These are phyloP conservation scores for Euwallacea similis DNA, from an alignment of 1,140 invertebrate genomes.

Conservation along the genomic window DNA sequence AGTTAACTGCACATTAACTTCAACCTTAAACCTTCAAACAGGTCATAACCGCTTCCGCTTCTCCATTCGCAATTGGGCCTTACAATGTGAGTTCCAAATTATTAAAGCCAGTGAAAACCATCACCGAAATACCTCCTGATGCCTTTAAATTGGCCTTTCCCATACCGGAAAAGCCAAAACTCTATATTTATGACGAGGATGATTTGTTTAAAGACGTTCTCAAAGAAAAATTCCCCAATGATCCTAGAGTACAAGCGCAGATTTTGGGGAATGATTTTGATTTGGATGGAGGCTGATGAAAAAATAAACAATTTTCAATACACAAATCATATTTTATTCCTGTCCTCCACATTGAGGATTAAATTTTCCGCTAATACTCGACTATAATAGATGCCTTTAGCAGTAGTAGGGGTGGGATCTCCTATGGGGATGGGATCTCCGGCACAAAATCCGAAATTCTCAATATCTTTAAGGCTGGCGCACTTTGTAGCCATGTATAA, in stretches of 20 bases:
- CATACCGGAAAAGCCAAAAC: neutral
- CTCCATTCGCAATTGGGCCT: conserved; percentile 26
- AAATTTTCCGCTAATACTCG: conserved; percentile 47
- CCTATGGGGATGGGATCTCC: conserved; percentile 59
- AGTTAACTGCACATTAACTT: neutral
- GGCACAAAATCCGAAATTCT: conserved; percentile 35
- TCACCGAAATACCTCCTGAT: neutral
- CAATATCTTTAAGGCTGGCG: conserved; percentile 1
- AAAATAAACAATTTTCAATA: neutral
- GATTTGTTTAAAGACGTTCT: conserved; percentile 25
- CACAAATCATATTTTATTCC: conserved; percentile 7
- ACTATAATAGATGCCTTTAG: conserved; percentile 65
- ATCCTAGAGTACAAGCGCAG: neutral
- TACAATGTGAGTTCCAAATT: conserved; percentile 19
- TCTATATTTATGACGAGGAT: conserved; percentile 14
- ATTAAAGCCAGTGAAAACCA: neutral
- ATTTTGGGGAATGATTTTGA: conserved; percentile 9
- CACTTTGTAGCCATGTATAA: conserved; percentile 65
- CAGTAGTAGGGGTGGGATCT: conserved; percentile 56
- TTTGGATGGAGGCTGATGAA: neutral
- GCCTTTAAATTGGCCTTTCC: conserved; percentile 12
- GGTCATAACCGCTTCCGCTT: conserved; percentile 22
- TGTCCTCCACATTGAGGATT: conserved; percentile 9
- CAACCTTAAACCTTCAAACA: neutral
- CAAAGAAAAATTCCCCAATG: conserved; percentile 10